These are phyloP conservation scores for Orthonyx spaldingii DNA, from an alignment of 2,113 vertebrate species.

Conservation along the genomic window DNA sequence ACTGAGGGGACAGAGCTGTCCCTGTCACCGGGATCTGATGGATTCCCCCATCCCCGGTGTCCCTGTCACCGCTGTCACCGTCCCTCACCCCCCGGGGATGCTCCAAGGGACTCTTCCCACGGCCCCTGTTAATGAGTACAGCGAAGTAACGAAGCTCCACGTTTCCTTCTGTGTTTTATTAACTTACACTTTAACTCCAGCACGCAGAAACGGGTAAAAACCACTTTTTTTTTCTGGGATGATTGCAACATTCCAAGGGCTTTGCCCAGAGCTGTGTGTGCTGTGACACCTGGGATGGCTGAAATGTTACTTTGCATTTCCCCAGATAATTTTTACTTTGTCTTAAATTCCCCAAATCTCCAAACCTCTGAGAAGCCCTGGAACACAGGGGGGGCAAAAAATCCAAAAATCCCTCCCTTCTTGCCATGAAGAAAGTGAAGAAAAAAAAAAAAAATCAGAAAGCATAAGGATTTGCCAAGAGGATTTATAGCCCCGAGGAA, in stretches of 20 bases:
- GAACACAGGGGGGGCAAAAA: accelerated
- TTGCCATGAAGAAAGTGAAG: neutral
- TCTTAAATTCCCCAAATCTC: neutral
- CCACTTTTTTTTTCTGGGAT: accelerated
- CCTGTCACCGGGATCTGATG: neutral
- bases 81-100: neutral
- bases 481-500: neutral
- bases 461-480: neutral
- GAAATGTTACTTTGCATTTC: neutral
- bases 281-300: accelerated
- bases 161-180: neutral
- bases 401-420: neutral
- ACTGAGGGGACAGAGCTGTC: no score
- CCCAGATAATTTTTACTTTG: neutral
- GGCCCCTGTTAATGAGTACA: neutral
- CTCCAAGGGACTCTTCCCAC: accelerated
- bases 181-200: neutral
- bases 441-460: neutral
- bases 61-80: neutral
- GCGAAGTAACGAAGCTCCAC: accelerated
- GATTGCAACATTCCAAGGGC: accelerated
- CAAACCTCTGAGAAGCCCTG: neutral
- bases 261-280: accelerated
- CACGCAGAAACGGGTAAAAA: neutral
- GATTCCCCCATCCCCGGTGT: neutral